Base-by-base conservation (phyloP, 2,113 vertebrate genomes). In the Mobula hypostoma region DNA sequence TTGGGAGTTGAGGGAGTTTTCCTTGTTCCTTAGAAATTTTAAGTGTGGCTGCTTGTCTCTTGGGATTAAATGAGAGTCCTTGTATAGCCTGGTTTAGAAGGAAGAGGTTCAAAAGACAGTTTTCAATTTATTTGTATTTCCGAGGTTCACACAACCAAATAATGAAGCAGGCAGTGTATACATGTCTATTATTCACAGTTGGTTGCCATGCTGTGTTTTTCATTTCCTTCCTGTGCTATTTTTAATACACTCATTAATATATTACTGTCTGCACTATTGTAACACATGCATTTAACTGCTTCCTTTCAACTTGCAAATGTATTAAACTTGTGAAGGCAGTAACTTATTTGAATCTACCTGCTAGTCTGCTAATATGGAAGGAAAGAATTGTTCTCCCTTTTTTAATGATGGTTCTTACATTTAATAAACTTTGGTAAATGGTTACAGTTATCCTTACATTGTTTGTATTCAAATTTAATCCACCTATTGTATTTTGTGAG, bases 161-260 rank as follows among this genome's bases (percentile, higher is more conserved):
- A 61, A 63, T 63, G 27, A 88, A 63, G 83, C n/a, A 88, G 83
- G 58, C 24, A 6, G 24, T 88, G 83, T 88, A 63, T 63, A 63
- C 29, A 88, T 63, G 58, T 63, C 83, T 88, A 63, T 88, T 63
- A 88, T n/a, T 88, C 24, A n/a, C 83, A 15, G 58, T 63, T 88
- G 83, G 83, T 63, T 27, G 63, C 56, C 56, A 88, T n/a, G 82
- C 27, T 85, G 56, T 88, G 58, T 58, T 58, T 88, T 61, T 63
- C 83, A 88, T 88, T 88, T 88, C 83, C 83, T 88, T n/a, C 61
- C 58, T 15, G 8, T 63, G 83, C 58, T 88, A 88, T 88, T 88
- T 85, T 88, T 88, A 88, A 88, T 88, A 27, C 12, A 58, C 58
- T 88, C 58, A 63, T 88, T 88, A 88, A 88, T 88, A 88, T 63